A percentile compares a stretch with the other conserved stretches of the same genome.
Conservation (phyloP, 2,888 invertebrate species). For the Himalopsyche tibetana region DNA sequence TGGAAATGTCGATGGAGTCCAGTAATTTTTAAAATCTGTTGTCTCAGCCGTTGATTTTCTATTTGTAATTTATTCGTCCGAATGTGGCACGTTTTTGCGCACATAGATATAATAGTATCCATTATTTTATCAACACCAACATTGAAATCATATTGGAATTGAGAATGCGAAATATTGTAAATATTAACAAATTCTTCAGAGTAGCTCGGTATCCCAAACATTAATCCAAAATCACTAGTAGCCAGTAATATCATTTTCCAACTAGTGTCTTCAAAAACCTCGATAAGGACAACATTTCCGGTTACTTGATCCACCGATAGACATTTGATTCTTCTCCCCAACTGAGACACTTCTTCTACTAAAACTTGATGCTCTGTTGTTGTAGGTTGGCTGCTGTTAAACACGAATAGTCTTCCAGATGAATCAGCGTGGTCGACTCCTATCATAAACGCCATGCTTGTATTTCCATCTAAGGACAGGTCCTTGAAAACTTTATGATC, state of each 20-base stretch:
- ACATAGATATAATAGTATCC: not conserved
- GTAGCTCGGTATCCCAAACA: not conserved
- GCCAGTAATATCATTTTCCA: not conserved
- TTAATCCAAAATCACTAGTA: not conserved
- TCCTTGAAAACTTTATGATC: not conserved
- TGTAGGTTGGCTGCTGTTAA: not conserved
- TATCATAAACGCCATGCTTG: not conserved
- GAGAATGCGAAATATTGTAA: not conserved
- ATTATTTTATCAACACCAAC: not conserved
- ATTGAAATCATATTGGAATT: not conserved
- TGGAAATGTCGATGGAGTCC: not conserved
- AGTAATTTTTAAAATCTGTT: not conserved
- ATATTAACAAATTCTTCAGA: not conserved
- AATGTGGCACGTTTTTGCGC: too few relatives aligned
- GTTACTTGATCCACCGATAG: not conserved
- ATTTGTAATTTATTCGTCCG: too few relatives aligned
- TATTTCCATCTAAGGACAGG: not conserved
- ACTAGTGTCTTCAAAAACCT: not conserved
- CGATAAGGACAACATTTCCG: not conserved
- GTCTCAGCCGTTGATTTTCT: constrained; percentile 1
- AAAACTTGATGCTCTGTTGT: not conserved
- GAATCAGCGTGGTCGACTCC: not conserved
- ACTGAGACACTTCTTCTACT: not conserved
- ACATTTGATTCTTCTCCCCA: not conserved
- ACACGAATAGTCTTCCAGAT: not conserved